phyloP scores from a whole-genome alignment of 37 sponge, comb jelly and placozoan species.

The Halichondria panicea region DNA sequence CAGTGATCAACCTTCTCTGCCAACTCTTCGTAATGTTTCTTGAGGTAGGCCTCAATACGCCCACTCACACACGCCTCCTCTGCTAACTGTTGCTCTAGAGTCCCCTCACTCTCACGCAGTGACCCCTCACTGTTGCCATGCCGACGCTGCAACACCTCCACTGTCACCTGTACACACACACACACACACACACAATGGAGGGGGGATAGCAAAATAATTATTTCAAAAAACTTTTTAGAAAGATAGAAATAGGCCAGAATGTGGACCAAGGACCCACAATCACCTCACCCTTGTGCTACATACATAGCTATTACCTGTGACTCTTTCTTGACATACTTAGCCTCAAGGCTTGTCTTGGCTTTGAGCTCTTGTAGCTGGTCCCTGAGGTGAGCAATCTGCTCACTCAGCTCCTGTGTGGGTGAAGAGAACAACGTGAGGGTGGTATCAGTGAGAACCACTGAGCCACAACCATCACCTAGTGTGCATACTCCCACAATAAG shows the following conservation, averaged over 20 bases:
- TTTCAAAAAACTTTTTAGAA: no score
- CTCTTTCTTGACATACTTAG: slow-evolving; percentile 80
- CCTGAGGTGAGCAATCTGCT: slow-evolving; percentile 88
- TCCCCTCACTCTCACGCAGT: slow-evolving; percentile 50
- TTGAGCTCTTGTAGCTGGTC: slow-evolving; percentile 87
- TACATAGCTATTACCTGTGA: slow-evolving; percentile 77
- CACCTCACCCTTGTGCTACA: no score
- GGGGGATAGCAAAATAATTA: not conserved
- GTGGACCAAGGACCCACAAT: no score
- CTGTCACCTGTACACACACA: slow-evolving; percentile 29
- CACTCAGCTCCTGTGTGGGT: slow-evolving; percentile 70
- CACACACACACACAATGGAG: not conserved
- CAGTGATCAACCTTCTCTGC: slow-evolving; percentile 86
- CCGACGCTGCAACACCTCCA: slow-evolving; percentile 60
- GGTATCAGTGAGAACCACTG: no score
- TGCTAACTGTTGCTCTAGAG: slow-evolving; percentile 58
- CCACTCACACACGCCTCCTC: slow-evolving; percentile 80
- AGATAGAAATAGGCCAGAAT: no score
- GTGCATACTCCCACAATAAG: no score
- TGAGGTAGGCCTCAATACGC: slow-evolving; percentile 67
- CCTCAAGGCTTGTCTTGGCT: slow-evolving; percentile 67
- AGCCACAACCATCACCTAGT: no score
- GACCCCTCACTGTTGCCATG: slow-evolving; percentile 25
- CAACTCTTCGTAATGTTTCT: slow-evolving; percentile 81
- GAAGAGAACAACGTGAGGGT: no score